These are phyloP conservation scores for Nesidiocoris tenuis DNA, from an alignment of 2,888 invertebrate species.

Conservation along the genomic window DNA sequence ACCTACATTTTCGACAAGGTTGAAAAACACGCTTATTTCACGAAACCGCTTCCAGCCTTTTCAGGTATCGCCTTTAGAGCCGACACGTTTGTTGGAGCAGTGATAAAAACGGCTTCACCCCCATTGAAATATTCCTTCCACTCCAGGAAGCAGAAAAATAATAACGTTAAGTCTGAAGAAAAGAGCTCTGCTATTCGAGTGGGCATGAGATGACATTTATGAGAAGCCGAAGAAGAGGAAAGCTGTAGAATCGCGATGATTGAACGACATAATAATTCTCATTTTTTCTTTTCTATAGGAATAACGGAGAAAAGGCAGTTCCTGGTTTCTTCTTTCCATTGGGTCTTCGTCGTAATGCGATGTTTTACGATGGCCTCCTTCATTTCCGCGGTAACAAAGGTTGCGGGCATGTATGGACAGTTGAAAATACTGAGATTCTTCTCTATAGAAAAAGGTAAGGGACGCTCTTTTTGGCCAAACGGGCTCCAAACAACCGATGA, in stretches of 20 bases:
- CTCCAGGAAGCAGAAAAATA: background rate
- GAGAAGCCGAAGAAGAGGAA: background rate
- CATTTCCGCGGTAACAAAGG: background rate
- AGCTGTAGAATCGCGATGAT: background rate
- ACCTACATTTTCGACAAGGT: no score
- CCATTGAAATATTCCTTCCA: background rate
- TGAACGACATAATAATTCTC: background rate
- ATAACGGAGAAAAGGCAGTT: background rate
- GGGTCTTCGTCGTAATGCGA: background rate
- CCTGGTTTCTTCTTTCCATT: background rate
- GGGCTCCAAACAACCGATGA: background rate
- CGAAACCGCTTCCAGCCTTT: no score
- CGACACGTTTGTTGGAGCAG: background rate
- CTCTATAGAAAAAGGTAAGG: background rate
- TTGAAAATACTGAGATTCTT: background rate
- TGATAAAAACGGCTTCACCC: background rate
- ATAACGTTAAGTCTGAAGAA: no score
- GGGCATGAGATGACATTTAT: background rate
- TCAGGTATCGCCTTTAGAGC: background rate
- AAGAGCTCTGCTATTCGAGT: no score
- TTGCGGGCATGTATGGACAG: background rate
- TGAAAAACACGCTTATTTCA: no score
- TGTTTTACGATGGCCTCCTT: background rate
- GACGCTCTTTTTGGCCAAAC: background rate
- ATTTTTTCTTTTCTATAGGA: background rate